phyloP scores from a whole-genome alignment of 2,113 vertebrate species.

The Tapirus terrestris region DNA sequence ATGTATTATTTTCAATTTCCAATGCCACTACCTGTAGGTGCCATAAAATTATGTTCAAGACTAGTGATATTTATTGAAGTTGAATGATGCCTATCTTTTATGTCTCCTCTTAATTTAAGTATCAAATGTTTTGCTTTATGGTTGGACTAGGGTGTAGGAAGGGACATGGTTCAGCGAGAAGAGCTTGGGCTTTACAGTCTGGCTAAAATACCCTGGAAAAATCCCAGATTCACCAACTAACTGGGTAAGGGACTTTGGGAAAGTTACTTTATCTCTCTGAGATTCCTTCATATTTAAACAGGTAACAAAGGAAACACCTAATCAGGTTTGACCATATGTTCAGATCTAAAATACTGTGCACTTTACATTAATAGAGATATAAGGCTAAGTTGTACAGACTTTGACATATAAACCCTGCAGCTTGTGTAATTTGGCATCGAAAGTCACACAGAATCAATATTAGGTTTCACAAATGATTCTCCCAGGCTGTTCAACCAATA shows the following conservation, averaged over 20 bases:
- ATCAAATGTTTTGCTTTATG: not conserved
- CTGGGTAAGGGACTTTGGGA: not conserved
- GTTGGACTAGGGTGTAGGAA: not conserved
- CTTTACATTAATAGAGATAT: not conserved
- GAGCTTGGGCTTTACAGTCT: not conserved
- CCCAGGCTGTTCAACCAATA: not conserved
- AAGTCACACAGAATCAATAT: conserved; percentile 39
- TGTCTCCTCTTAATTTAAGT: not conserved
- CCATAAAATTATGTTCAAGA: not conserved
- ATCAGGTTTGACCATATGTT: not conserved
- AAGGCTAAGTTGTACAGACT: not conserved
- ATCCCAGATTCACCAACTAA: not conserved
- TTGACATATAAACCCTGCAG: not conserved
- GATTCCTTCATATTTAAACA: conserved; percentile 30
- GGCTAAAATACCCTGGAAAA: not conserved
- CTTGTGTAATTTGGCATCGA: not conserved
- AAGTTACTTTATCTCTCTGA: not conserved
- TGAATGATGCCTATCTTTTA: not conserved
- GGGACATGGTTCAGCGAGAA: not conserved
- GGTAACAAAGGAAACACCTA: not conserved
- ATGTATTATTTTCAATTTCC: conserved; percentile 5
- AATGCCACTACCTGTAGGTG: not conserved
- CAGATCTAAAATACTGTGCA: not conserved
- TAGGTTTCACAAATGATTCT: not conserved
- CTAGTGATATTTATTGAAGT: not conserved